Evolutionary conservation across 2,113 vertebrate genomes (phyloP).

Genomic region (Merops nubicus): DNA sequence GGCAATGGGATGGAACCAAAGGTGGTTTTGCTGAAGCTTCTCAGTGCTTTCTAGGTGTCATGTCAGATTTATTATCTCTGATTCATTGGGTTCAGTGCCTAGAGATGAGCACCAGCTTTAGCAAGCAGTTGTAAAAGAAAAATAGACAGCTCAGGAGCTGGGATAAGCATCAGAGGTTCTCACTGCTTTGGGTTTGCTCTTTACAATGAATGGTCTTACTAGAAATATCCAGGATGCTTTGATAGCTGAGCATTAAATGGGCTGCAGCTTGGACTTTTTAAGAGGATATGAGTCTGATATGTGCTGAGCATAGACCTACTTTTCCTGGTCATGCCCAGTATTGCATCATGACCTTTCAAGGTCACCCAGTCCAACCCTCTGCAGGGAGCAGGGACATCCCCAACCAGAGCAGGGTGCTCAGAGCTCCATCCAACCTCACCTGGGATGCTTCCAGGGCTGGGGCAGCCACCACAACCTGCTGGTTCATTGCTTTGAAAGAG

Average conservation of each 20-base stretch:
- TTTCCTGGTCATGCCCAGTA: too few relatives aligned
- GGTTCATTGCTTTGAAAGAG: neutral
- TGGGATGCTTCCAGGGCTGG: too few relatives aligned
- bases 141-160: neutral
- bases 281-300: neutral
- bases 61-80: conserved; percentile 59
- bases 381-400: too few relatives aligned
- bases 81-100: conserved; percentile 51
- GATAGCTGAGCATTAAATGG: neutral
- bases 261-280: too few relatives aligned
- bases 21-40: conserved; percentile 13
- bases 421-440: too few relatives aligned
- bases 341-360: too few relatives aligned
- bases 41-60: conserved; percentile 37
- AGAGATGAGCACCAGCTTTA: conserved; percentile 24
- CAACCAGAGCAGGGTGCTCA: too few relatives aligned
- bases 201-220: neutral
- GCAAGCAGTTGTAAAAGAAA: neutral
- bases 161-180: neutral
- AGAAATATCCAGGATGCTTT: neutral
- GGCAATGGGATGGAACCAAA: conserved; percentile 13
- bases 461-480: too few relatives aligned
- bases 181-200: neutral
- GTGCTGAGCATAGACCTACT: neutral
- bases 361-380: too few relatives aligned